These are phyloP conservation scores for Salpingus planirostris DNA, from an alignment of 2,888 invertebrate genomes.

Conservation along the genomic window DNA sequence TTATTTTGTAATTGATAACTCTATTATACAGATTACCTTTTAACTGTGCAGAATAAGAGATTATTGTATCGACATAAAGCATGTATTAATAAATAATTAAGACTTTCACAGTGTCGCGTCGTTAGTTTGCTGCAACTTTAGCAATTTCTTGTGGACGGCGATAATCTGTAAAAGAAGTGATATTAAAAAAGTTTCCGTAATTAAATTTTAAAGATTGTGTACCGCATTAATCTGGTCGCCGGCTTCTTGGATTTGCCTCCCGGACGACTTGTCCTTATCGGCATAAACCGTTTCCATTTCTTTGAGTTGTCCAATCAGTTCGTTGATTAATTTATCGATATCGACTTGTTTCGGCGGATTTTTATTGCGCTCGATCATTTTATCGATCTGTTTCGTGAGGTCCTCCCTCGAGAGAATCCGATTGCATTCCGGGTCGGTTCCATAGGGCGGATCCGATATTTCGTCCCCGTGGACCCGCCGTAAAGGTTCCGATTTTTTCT, in stretches of 20 bases:
- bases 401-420: conserved; percentile 42
- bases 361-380: conserved; percentile 18
- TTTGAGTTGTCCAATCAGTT: conserved; percentile 37
- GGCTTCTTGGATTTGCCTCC: conserved; percentile 47
- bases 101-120: conserved; percentile 4
- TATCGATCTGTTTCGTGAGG: conserved; percentile 26
- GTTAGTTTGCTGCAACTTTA: conserved; percentile 22
- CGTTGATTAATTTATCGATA: conserved; percentile 35
- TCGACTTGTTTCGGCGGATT: conserved; percentile 39
- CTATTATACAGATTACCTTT: too few species aligned
- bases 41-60: background rate
- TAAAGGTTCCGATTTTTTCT: conserved; percentile 24
- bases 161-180: conserved; percentile 29
- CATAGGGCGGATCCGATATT: conserved; percentile 42
- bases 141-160: conserved; percentile 28
- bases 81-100: background rate
- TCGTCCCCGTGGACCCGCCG: conserved; percentile 9
- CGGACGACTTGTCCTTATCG: conserved; percentile 37
- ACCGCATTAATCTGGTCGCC: conserved; percentile 54
- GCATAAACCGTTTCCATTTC: conserved; percentile 25
- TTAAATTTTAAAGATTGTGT: conserved; percentile 3
- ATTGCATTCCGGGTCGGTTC: conserved; percentile 49
- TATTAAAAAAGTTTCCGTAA: conserved; percentile 3
- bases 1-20: too few species aligned
- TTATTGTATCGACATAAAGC: background rate